A percentile compares a stretch with the other conserved stretches of the same genome.
Evolutionary conservation across 2,888 invertebrate genomes (phyloP).

Genomic region (Calliphora vomitoria): DNA sequence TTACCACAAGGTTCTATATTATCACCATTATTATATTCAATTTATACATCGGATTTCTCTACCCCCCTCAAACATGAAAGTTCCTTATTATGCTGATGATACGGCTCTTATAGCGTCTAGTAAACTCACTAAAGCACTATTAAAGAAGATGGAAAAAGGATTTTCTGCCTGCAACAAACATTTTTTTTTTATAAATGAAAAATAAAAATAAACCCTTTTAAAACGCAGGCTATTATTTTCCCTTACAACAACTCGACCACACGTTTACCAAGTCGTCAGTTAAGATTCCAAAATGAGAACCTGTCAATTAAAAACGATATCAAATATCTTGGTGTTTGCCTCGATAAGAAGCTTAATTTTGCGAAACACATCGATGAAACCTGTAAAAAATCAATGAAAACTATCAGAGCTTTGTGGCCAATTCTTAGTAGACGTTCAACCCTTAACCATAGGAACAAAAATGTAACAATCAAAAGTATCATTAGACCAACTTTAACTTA

Average conservation of each 20-base stretch:
- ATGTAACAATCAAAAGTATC: too few species aligned
- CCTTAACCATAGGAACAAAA: too few species aligned
- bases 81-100: conserved; percentile 21
- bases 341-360: conserved; percentile 38
- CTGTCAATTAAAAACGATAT: not conserved
- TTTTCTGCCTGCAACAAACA: conserved; percentile 13
- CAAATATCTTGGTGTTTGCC: conserved; percentile 6
- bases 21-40: not conserved
- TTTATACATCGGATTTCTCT: conserved; percentile 12
- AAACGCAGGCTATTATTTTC: conserved; percentile 24
- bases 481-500: too few species aligned
- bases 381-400: too few species aligned
- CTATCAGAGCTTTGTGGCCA: too few species aligned
- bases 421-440: too few species aligned
- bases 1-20: conserved; percentile 33
- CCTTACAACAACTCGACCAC: conserved; percentile 22
- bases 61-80: not conserved
- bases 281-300: not conserved
- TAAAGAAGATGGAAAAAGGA: conserved; percentile 34
- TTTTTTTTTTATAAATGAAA: conserved; percentile 36
- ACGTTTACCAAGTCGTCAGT: not conserved
- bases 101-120: conserved; percentile 3
- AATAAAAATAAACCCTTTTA: conserved; percentile 22
- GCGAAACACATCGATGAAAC: too few species aligned
- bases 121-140: conserved; percentile 4